Conservation (phyloP, 1,140 invertebrate species). For the Drosophila busckii region DNA sequence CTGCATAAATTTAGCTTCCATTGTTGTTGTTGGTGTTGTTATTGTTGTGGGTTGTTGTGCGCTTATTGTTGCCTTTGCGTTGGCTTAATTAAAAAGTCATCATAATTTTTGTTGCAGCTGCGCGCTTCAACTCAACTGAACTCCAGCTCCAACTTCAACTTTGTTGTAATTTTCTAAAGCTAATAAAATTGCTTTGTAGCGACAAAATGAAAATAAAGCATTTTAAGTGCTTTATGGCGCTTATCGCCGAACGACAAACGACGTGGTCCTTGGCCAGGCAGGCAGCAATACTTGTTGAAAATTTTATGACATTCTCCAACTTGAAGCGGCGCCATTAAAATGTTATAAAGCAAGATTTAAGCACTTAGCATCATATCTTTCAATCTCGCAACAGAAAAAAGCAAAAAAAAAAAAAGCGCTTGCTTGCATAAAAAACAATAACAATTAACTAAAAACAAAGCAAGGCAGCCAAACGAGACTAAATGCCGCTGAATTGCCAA, state of each 20-base stretch:
- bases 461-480: too few relatives aligned
- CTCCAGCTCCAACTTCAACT: too few relatives aligned
- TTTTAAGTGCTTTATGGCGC: constrained; percentile 69
- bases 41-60: constrained; percentile 11
- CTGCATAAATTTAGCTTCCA: constrained; percentile 56
- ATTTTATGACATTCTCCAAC: constrained; percentile 75
- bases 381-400: too few relatives aligned
- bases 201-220: constrained; percentile 72
- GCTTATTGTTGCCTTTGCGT: constrained; percentile 16
- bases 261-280: constrained; percentile 47
- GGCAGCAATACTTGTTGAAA: constrained; percentile 76
- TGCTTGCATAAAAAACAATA: too few relatives aligned
- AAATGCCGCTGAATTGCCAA: too few relatives aligned
- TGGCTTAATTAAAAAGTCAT: constrained; percentile 75
- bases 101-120: constrained; percentile 73
- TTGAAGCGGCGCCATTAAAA: constrained; percentile 60
- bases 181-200: constrained; percentile 76
- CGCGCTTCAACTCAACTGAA: constrained; percentile 21
- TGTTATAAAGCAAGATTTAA: constrained; percentile 73
- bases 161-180: constrained; percentile 76
- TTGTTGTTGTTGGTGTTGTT: constrained; percentile 12
- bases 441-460: too few relatives aligned
- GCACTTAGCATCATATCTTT: constrained; percentile 69
- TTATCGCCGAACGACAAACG: constrained; percentile 67
- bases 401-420: too few relatives aligned